Base-by-base conservation (phyloP, 2,797 vertebrate species). In the Darevskia nairensis region DNA sequence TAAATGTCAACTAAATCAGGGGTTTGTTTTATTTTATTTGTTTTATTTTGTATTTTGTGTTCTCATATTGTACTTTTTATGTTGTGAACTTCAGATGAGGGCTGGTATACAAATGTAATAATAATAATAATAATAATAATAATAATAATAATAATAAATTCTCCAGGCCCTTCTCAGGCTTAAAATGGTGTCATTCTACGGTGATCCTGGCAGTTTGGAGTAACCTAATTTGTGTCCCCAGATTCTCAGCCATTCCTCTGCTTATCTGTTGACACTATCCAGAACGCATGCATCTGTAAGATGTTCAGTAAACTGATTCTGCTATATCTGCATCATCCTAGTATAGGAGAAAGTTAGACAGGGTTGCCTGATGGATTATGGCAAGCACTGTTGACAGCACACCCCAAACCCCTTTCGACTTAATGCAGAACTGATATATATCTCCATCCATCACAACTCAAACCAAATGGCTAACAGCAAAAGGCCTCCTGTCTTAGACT, bases 381-480 rank as follows among this genome's bases (percentile, higher is more conserved):
- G 80, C 91, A 93, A 55, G 80, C 23, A 1, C 87, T 72, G 84
- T 2, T 39, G 75, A 74, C 9, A 55, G 0, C 46, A 59, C 79
- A 90, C 91, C 66, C 80, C 59, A 41, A 94, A 88, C 90, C 82
- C 85, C 72, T 61, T 84, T 86, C 44, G 89, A 82, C 27, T 17
- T 77, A 61, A 8, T 71, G 86, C 61, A 55, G 72, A 83, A 78
- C 80, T 29, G 39, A 35, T n/a, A 74, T 61, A 84, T 89, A 80
- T 87, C 88, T 77, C 92, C 90, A 86, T 88, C 82, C 69, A 89
- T 93, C 76, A 86, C 6, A 66, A 84, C 87, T 83, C 69, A 90
- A 90, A 87, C 80, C 77, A 83, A 50, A 80, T 64, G 69, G 80
- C 25, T 59, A 39, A 87, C 87, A 90, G 85, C 50, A 55, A 55